phyloP scores from a whole-genome alignment of 1,140 invertebrate genomes.

The Drosophila insularis region DNA sequence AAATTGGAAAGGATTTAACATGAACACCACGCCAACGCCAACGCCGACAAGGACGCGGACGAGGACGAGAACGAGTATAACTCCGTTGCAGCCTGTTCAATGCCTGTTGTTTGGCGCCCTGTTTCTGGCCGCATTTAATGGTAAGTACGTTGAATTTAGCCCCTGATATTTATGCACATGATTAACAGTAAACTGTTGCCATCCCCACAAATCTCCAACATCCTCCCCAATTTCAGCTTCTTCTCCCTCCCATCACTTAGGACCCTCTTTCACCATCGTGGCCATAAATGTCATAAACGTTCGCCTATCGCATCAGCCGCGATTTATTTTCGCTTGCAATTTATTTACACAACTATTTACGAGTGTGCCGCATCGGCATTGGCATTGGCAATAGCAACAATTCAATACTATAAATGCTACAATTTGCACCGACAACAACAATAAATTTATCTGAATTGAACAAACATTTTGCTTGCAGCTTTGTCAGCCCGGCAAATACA shows the following conservation, averaged over 20 bases:
- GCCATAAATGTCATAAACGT: conserved; percentile 56
- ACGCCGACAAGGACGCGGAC: neutral
- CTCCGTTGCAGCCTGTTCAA: conserved; percentile 9
- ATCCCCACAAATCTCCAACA: neutral
- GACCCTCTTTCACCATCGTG: neutral
- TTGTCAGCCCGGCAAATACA: conserved; percentile 66
- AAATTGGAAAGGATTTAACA: conserved; percentile 76
- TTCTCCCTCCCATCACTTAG: no score
- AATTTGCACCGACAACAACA: conserved; percentile 77
- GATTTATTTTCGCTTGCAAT: conserved; percentile 68
- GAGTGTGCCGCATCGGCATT: conserved; percentile 45
- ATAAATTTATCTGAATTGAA: conserved; percentile 81
- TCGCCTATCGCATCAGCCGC: conserved; percentile 51
- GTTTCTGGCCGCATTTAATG: conserved; percentile 50
- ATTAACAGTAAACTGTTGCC: conserved; percentile 54
- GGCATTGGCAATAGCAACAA: conserved; percentile 37
- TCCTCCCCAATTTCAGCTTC: neutral
- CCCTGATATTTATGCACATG: conserved; percentile 64
- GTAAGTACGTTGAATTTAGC: conserved; percentile 46
- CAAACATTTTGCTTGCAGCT: conserved; percentile 77
- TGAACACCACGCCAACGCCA: conserved; percentile 34
- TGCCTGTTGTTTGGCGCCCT: conserved; percentile 46
- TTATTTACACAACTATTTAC: conserved; percentile 77
- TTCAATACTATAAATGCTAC: conserved; percentile 74
- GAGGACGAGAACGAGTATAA: neutral